Evolutionary conservation across 2,888 invertebrate species (phyloP).

Genomic region (Drepana falcataria): DNA sequence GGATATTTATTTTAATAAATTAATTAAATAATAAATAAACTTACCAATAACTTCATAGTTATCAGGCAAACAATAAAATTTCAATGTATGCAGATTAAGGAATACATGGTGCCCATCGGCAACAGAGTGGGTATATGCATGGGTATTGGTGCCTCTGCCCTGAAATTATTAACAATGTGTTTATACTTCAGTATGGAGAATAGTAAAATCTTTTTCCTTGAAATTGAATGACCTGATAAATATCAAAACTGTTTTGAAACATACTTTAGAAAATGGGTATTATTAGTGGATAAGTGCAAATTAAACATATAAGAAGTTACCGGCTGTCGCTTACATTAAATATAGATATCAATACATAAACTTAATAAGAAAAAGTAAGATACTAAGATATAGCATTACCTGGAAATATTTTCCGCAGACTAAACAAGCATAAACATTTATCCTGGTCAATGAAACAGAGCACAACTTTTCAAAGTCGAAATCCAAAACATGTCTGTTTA

Average conservation of each 20-base stretch:
- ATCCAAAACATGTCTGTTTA: slow-evolving; percentile 96
- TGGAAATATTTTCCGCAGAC: slow-evolving; percentile 99
- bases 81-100: slow-evolving; percentile 95
- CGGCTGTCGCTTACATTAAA: too few relatives aligned
- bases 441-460: slow-evolving; percentile 97
- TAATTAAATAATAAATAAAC: too few relatives aligned
- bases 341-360: too few relatives aligned
- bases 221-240: too few relatives aligned
- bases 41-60: slow-evolving; percentile 99
- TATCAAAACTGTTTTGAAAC: too few relatives aligned
- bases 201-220: too few relatives aligned
- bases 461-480: slow-evolving; percentile 99
- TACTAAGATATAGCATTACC: slow-evolving; percentile 32
- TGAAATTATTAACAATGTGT: slow-evolving; percentile 42
- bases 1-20: too few relatives aligned
- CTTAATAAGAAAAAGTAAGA: too few relatives aligned
- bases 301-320: too few relatives aligned
- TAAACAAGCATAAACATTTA: slow-evolving; percentile 99
- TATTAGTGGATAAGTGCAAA: too few relatives aligned
- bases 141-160: slow-evolving; percentile 98
- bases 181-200: too few relatives aligned
- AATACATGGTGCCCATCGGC: slow-evolving; percentile 99
- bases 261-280: too few relatives aligned
- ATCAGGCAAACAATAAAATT: slow-evolving; percentile 99
- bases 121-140: slow-evolving; percentile 99